Percentiles rank a stretch among this genome's conserved stretches.
Evolutionary conservation across 1,140 invertebrate genomes (phyloP).

Genomic region (Homarus americanus): DNA sequence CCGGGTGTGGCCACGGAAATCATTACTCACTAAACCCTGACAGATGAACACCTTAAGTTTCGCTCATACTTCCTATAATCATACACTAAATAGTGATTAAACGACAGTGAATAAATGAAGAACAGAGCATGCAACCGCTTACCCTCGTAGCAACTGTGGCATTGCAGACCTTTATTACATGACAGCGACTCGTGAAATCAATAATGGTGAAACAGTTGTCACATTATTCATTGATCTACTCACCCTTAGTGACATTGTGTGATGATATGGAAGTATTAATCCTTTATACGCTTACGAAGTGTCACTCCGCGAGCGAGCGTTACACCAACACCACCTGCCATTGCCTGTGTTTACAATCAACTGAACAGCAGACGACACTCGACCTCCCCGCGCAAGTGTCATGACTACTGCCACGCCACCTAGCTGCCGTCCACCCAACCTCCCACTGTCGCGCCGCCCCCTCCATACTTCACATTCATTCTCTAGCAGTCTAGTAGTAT

Average conservation of each 20-base stretch:
- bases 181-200: slow-evolving; percentile 1
- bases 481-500: too few species aligned
- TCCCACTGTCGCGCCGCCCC: neutral
- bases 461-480: too few species aligned
- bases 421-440: neutral
- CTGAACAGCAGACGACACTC: slow-evolving; percentile 65
- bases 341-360: slow-evolving; percentile 61
- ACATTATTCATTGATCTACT: neutral
- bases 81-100: neutral
- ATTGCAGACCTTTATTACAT: neutral
- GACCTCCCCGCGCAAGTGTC: slow-evolving; percentile 13
- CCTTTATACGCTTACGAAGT: slow-evolving; percentile 53
- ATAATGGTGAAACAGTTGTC: neutral
- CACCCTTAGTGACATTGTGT: slow-evolving; percentile 66
- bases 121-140: neutral
- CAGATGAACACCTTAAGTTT: neutral
- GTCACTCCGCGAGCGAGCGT: slow-evolving; percentile 45
- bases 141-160: neutral
- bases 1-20: neutral
- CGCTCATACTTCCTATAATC: too few species aligned
- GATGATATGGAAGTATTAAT: slow-evolving; percentile 44
- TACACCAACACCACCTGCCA: slow-evolving; percentile 53
- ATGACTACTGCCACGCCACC: neutral
- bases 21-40: neutral
- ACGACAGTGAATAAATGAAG: neutral